These are phyloP conservation scores for Dasypus novemcinctus DNA, from an alignment of 2,113 vertebrate species.

Conservation along the genomic window DNA sequence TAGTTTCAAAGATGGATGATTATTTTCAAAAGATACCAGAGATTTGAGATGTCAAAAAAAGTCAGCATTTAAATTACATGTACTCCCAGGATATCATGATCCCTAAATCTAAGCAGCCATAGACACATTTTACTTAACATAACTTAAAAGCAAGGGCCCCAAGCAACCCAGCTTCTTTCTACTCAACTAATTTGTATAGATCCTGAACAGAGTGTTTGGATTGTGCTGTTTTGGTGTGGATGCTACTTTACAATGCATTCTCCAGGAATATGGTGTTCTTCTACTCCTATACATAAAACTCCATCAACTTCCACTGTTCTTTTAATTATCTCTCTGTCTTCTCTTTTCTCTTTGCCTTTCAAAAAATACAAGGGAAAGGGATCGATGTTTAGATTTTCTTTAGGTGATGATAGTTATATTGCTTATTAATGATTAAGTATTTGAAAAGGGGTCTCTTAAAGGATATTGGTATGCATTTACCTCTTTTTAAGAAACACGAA, in stretches of 20 bases:
- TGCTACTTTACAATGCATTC: neutral
- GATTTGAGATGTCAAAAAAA: neutral
- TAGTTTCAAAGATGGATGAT: neutral
- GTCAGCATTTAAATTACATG: neutral
- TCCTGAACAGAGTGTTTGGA: neutral
- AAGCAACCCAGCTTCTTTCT: neutral
- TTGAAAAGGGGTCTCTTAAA: neutral
- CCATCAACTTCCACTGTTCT: neutral
- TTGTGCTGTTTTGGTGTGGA: neutral
- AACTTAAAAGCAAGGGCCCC: neutral
- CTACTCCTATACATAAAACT: neutral
- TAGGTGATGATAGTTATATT: neutral
- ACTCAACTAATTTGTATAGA: neutral
- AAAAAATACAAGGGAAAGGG: neutral
- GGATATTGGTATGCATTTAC: neutral
- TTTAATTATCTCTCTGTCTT: neutral
- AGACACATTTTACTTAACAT: neutral
- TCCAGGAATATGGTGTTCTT: neutral
- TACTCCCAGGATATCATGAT: neutral
- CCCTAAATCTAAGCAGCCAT: neutral
- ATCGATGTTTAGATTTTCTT: neutral
- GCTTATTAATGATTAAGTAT: neutral
- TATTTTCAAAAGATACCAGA: neutral
- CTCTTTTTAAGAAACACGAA: neutral
- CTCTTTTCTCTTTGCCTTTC: neutral